A percentile compares a stretch with the other conserved stretches of the same genome.
These are phyloP conservation scores for Gymnothorax javanicus DNA, from an alignment of 2,797 vertebrate species.

Conservation along the genomic window DNA sequence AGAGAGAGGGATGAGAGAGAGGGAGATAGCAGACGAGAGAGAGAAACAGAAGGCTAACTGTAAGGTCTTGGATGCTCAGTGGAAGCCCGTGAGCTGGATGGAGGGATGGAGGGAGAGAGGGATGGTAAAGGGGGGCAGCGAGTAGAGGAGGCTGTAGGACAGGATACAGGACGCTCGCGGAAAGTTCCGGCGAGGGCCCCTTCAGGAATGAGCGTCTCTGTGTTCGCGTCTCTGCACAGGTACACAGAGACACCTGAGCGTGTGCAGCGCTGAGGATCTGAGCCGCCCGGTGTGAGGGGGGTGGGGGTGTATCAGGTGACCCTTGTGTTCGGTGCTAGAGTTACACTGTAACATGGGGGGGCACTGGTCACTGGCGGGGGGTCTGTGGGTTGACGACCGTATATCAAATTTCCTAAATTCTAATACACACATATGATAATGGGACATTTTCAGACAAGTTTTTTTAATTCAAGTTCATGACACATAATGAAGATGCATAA, in stretches of 20 bases:
- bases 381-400: background rate
- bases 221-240: constrained; percentile 21
- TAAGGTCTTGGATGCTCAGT: background rate
- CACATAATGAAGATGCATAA: too few relatives aligned
- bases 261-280: constrained; percentile 49
- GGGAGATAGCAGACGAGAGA: background rate
- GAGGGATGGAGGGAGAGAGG: background rate
- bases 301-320: constrained; percentile 62
- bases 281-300: constrained; percentile 35
- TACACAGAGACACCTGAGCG: constrained; percentile 67
- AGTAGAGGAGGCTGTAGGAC: background rate
- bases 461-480: too few relatives aligned
- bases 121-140: background rate
- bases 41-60: background rate
- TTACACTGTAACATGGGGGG: constrained; percentile 52
- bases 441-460: too few relatives aligned
- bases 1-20: background rate
- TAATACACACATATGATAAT: background rate
- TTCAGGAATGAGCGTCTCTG: background rate
- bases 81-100: background rate
- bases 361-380: background rate
- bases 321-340: constrained; percentile 47
- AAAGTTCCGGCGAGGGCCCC: background rate
- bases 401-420: background rate
- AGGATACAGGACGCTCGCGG: background rate